Base-by-base conservation (phyloP, 2,797 vertebrate genomes). In the Synanceia verrucosa region DNA sequence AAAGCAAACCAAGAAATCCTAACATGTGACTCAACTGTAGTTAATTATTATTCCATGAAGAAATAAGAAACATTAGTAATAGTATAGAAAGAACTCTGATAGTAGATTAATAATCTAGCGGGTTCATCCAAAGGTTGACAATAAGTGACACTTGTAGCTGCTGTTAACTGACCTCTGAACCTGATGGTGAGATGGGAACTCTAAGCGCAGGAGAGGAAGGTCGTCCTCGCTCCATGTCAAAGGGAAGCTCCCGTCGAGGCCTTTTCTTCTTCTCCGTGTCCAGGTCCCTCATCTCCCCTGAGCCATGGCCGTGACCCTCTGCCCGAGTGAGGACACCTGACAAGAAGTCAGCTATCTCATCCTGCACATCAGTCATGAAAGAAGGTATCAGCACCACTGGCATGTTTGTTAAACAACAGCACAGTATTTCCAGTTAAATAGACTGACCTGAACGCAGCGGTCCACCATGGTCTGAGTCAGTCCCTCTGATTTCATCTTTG, bases 401-500 rank as follows among this genome's bases (percentile, higher is more conserved):
- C 0, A 1, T 12, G 21, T 23, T 24, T 55, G 19, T 9, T 9
- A 4, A 9, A 39, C 4, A 29, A 29, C 4, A 18, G 51, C 34
- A 14, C 10, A 37, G 39, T 48, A n/a, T 39, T 60, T 64, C 1
- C 23, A 43, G 29, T 53, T 26, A 48, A 8, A 56, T 65, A 18
- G 0, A 58, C 50, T 68, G 69, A 99, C 98, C 96, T 99, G 98
- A 87, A 99, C 95, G 82, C 98, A 99, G 67, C 98, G 96, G 88
- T 99, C 97, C 86, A 99, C 97, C 96, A 99, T 99, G 31, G 97
- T 99, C 91, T 99, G 98, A 0, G 97, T 99, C 82, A 99, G 85
- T 4, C 97, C 97, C 81, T 99, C 97, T 0, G 94, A 85, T 76
- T 97, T 98, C 95, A 99, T 98, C 90, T 99, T 99, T 58, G 95